Evolutionary conservation across 2,113 vertebrate genomes (phyloP).

Genomic region (Larimichthys crocea): DNA sequence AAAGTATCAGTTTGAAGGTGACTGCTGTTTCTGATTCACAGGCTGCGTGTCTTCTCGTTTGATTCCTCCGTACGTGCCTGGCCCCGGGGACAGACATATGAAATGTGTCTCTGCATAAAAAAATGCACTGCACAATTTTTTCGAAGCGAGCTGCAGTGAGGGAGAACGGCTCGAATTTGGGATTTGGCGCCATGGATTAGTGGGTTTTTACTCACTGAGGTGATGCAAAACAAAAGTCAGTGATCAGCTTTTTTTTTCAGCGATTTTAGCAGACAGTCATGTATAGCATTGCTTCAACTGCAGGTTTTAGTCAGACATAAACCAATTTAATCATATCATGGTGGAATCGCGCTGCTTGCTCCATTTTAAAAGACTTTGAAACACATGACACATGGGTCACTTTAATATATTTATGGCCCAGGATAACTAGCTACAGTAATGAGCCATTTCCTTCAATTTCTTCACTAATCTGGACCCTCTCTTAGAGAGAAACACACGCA

Average conservation of each 20-base stretch:
- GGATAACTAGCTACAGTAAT: neutral
- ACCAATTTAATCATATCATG: neutral
- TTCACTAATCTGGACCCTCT: neutral
- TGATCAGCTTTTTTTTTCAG: neutral
- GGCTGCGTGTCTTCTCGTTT: constrained; percentile 39
- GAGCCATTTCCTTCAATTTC: constrained; percentile 1
- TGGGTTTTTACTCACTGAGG: constrained; percentile 1
- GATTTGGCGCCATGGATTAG: neutral
- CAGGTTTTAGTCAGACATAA: neutral
- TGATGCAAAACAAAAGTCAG: neutral
- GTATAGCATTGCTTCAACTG: neutral
- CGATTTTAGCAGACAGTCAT: neutral
- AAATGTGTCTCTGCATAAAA: constrained; percentile 54
- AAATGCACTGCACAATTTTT: neutral
- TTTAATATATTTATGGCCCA: neutral
- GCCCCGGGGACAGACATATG: constrained; percentile 37
- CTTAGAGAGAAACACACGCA: neutral
- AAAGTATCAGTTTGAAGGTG: constrained; percentile 54
- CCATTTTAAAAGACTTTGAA: neutral
- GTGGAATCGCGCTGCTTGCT: neutral
- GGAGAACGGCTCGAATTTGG: neutral
- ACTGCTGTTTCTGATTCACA: constrained; percentile 53
- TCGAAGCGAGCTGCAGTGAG: neutral
- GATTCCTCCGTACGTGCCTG: constrained; percentile 37
- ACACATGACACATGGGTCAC: constrained; percentile 1